Conservation (phyloP, 2,888 invertebrate genomes). For the Strigamia transsilvanica region DNA sequence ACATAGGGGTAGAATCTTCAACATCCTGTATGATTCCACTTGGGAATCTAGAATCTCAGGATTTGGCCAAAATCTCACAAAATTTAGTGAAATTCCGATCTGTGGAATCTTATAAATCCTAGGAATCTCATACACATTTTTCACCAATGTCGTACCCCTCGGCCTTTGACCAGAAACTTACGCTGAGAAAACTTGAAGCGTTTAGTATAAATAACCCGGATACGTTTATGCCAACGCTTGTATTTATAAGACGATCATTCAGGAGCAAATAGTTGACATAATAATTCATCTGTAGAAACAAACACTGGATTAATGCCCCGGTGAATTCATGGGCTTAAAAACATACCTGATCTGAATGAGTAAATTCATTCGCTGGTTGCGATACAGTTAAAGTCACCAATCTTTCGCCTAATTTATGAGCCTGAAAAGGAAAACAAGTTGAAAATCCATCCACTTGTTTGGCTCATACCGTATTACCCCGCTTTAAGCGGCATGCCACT, state of each 20-base stretch:
- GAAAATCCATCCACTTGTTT: background rate
- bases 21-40: too few species aligned
- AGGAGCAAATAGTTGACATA: background rate
- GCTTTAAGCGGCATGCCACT: too few species aligned
- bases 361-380: background rate
- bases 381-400: background rate
- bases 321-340: background rate
- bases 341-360: background rate
- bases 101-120: too few species aligned
- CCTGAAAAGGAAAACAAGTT: background rate
- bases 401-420: background rate
- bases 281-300: background rate
- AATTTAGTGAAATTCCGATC: too few species aligned
- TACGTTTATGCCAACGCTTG: background rate
- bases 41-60: too few species aligned
- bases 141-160: too few species aligned
- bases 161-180: background rate
- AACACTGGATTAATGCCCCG: background rate
- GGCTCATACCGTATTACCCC: too few species aligned
- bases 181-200: constrained; percentile 1
- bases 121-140: too few species aligned
- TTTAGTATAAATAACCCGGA: background rate
- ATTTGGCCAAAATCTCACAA: too few species aligned
- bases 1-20: too few species aligned
- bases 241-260: background rate